A percentile compares a stretch with the other conserved stretches of the same genome.
phyloP scores from a whole-genome alignment of 2,797 vertebrate genomes.

The Parambassis ranga region DNA sequence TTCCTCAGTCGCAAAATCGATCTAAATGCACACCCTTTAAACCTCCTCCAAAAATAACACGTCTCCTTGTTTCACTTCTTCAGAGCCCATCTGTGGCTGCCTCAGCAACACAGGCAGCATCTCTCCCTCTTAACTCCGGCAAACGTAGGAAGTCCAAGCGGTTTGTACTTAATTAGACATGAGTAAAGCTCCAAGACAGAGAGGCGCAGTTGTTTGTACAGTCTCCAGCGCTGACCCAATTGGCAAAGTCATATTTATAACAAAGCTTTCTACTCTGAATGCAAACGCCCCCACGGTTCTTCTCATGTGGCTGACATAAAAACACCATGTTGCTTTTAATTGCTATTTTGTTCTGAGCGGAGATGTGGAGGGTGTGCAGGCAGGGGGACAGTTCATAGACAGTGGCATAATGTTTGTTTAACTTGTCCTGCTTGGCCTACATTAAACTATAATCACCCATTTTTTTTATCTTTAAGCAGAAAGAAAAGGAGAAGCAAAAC shows the following conservation, averaged over 20 bases:
- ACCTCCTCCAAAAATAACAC: constrained; percentile 34
- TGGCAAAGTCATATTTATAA: constrained; percentile 40
- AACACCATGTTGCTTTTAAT: constrained; percentile 44
- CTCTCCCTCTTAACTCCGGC: constrained; percentile 16
- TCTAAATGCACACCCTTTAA: constrained; percentile 25
- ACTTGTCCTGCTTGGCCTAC: background rate
- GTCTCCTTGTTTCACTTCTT: background rate
- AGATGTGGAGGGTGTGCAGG: constrained; percentile 20
- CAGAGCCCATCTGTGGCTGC: constrained; percentile 16
- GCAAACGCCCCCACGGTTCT: constrained; percentile 19
- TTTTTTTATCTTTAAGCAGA: background rate
- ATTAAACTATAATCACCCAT: constrained; percentile 8
- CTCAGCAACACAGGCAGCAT: background rate
- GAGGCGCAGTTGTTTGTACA: constrained; percentile 21
- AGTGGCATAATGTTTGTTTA: constrained; percentile 1
- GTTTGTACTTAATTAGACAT: constrained; percentile 42
- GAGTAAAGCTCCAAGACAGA: constrained; percentile 24
- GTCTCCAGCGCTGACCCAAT: constrained; percentile 39
- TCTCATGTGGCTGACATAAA: constrained; percentile 27
- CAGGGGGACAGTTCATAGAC: constrained; percentile 15
- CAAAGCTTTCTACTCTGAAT: constrained; percentile 35
- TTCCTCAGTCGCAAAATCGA: constrained; percentile 43
- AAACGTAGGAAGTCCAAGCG: constrained; percentile 23
- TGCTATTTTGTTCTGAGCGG: constrained; percentile 30
- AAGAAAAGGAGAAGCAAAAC: background rate